Percentiles rank a stretch among this genome's conserved stretches.
phyloP scores from a whole-genome alignment of 2,888 invertebrate genomes.

The Tetanocera ferruginea region DNA sequence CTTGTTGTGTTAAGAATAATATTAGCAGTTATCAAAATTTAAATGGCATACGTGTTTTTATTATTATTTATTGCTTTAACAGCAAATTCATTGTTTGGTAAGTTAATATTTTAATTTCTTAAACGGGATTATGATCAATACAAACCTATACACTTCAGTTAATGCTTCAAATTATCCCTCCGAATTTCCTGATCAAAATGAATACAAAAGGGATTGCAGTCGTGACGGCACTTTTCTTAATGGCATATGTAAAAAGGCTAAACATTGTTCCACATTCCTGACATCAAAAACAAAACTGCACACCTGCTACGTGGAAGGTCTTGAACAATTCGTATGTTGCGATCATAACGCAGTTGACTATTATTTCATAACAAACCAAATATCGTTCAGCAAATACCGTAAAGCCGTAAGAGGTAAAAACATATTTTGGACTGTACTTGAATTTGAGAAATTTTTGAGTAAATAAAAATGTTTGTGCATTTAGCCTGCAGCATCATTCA shows the following conservation, averaged over 20 bases:
- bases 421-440: too few relatives aligned
- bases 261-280: conserved; percentile 46
- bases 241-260: conserved; percentile 46
- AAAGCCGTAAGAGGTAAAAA: background rate
- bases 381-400: background rate
- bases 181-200: background rate
- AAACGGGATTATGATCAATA: too few relatives aligned
- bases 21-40: too few relatives aligned
- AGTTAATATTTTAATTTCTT: too few relatives aligned
- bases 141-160: too few relatives aligned
- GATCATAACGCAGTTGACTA: conserved; percentile 38
- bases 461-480: too few relatives aligned
- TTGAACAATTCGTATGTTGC: conserved; percentile 49
- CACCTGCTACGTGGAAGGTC: conserved; percentile 46
- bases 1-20: too few relatives aligned
- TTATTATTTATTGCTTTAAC: too few relatives aligned
- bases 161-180: too few relatives aligned
- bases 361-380: background rate
- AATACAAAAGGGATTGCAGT: background rate
- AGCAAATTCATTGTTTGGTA: too few relatives aligned
- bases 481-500: background rate
- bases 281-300: conserved; percentile 38
- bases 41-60: too few relatives aligned
- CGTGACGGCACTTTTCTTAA: background rate
- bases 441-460: too few relatives aligned